A percentile compares a stretch with the other conserved stretches of the same genome.
These are phyloP conservation scores for Glyphotaelius pellucidus DNA, from an alignment of 2,888 invertebrate species.

Conservation along the genomic window DNA sequence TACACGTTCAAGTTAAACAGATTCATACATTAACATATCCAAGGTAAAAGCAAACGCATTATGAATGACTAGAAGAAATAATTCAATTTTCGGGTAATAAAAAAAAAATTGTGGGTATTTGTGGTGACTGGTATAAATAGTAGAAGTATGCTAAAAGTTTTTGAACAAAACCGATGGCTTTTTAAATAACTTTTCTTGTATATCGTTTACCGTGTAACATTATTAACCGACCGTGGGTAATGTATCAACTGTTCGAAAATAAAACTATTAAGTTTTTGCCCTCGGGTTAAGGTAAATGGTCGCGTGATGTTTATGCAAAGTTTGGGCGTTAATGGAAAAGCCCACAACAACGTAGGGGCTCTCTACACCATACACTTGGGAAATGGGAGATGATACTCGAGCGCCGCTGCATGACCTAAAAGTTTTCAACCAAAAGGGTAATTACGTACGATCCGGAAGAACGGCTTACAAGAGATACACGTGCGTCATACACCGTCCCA, in stretches of 20 bases:
- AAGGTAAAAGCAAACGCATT: neutral
- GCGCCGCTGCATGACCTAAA: conserved; percentile 26
- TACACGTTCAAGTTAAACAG: neutral
- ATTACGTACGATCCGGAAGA: conserved; percentile 27
- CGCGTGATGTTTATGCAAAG: neutral
- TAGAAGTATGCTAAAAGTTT: neutral
- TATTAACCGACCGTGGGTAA: neutral
- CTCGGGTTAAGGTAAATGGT: neutral
- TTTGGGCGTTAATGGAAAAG: neutral
- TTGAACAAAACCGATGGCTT: neutral
- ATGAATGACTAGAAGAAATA: neutral
- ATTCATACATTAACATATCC: neutral
- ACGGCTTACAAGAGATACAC: conserved; percentile 26
- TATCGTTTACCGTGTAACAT: neutral
- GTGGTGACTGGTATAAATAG: neutral
- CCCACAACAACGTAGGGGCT: neutral
- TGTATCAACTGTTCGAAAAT: neutral
- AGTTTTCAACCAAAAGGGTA: conserved; percentile 39
- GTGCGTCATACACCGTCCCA: conserved; percentile 36
- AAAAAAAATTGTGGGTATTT: neutral
- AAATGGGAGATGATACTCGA: conserved; percentile 11
- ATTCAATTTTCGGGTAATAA: neutral
- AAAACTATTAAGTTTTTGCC: neutral
- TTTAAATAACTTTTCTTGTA: neutral
- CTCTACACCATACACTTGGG: neutral